These are phyloP conservation scores for Pangasius mekongensis DNA, from an alignment of 2,797 vertebrate genomes.

Conservation along the genomic window DNA sequence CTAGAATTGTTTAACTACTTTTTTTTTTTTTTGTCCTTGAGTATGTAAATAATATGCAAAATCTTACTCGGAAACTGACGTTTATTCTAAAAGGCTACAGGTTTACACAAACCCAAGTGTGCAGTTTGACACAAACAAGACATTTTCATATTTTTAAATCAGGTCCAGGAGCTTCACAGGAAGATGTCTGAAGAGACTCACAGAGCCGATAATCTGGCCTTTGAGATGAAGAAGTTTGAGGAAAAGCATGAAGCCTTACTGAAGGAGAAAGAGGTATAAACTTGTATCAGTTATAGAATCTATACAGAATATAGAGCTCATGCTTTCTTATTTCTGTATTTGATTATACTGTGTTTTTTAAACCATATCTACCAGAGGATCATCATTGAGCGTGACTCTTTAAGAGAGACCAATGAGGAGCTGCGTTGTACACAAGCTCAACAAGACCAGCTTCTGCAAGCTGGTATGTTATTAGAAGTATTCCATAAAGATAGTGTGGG, in stretches of 20 bases:
- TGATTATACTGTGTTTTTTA: conserved; percentile 20
- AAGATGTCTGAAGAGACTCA: conserved; percentile 92
- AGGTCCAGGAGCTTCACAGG: conserved; percentile 93
- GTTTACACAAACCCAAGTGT: background rate
- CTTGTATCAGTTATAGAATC: background rate
- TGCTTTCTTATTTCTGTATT: background rate
- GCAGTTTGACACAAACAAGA: background rate
- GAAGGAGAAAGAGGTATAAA: conserved; percentile 91
- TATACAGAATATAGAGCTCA: background rate
- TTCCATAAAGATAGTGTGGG: background rate
- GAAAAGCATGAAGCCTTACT: conserved; percentile 89
- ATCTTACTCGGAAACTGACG: background rate
- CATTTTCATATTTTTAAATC: conserved; percentile 21
- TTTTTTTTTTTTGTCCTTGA: background rate
- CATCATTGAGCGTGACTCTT: conserved; percentile 89
- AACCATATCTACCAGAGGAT: conserved; percentile 77
- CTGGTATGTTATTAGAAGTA: conserved; percentile 76
- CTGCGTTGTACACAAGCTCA: conserved; percentile 91
- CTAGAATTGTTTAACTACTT: background rate
- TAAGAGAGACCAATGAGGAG: conserved; percentile 96
- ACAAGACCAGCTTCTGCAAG: conserved; percentile 87
- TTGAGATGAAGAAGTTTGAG: conserved; percentile 90
- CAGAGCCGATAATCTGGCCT: conserved; percentile 90
- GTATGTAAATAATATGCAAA: conserved; percentile 13
- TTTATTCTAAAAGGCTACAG: background rate